Conservation (phyloP, 92 coral and sea anemone species). For the Micromussa lordhowensis region DNA sequence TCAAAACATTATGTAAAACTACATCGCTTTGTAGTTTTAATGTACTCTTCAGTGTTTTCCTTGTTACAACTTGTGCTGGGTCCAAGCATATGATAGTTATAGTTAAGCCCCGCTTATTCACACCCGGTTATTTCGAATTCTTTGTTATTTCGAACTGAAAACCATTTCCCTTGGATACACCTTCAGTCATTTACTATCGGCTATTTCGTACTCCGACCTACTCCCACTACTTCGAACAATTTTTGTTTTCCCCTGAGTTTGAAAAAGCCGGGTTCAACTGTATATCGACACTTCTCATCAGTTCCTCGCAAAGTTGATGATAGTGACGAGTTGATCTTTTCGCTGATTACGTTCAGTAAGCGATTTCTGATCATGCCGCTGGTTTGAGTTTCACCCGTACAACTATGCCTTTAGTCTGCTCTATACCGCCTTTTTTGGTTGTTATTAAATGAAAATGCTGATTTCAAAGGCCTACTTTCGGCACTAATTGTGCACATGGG, state of each 20-base stretch:
- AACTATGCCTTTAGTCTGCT: background rate
- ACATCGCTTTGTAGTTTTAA: background rate
- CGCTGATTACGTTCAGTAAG: background rate
- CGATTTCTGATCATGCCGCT: background rate
- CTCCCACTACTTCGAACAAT: no score
- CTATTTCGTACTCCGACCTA: no score
- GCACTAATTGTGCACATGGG: background rate
- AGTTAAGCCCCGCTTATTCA: no score
- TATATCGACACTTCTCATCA: background rate
- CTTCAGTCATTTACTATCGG: no score
- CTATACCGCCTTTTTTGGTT: slow-evolving; percentile 19
- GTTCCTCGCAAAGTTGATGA: background rate
- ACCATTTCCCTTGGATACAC: no score
- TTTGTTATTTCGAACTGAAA: no score
- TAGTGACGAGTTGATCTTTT: background rate
- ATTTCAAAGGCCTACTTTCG: background rate
- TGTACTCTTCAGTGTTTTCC: background rate
- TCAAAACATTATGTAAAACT: background rate
- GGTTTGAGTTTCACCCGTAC: background rate
- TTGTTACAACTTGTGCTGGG: background rate
- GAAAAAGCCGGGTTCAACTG: no score
- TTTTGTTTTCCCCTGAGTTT: background rate
- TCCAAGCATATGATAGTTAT: background rate
- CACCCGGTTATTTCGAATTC: no score
- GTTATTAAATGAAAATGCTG: background rate